A percentile compares a stretch with the other conserved stretches of the same genome.
These are phyloP conservation scores for Drosophila nigromelanica DNA, from an alignment of 1,140 invertebrate genomes.

Conservation along the genomic window DNA sequence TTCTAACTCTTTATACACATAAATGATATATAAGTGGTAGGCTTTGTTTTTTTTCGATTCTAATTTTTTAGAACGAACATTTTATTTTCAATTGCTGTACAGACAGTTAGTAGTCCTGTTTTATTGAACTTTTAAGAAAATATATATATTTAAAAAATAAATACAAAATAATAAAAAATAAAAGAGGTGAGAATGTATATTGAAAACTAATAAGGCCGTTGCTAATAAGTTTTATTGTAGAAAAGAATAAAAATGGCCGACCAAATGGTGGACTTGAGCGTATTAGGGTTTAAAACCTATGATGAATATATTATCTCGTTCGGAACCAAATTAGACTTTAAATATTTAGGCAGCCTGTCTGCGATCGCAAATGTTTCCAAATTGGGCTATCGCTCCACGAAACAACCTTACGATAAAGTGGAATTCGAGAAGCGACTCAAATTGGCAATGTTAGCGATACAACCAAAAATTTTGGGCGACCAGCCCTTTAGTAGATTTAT, in stretches of 20 bases:
- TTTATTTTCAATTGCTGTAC: background rate
- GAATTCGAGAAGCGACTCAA: constrained; percentile 53
- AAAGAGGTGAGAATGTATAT: background rate
- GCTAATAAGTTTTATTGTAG: background rate
- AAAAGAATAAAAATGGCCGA: constrained; percentile 15
- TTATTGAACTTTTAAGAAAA: background rate
- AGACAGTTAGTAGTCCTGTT: background rate
- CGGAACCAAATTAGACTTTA: constrained; percentile 44
- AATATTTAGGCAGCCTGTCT: constrained; percentile 39
- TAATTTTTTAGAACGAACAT: background rate
- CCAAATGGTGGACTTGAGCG: constrained; percentile 48
- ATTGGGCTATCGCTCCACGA: constrained; percentile 73
- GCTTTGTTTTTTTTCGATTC: background rate
- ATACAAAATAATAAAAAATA: background rate
- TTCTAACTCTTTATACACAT: too few relatives aligned
- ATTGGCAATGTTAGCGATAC: constrained; percentile 53
- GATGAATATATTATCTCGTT: constrained; percentile 71
- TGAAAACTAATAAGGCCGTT: background rate
- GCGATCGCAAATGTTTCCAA: constrained; percentile 44
- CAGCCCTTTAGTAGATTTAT: constrained; percentile 41
- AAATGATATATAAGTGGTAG: background rate
- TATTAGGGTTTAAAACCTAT: constrained; percentile 60
- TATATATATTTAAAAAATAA: background rate
- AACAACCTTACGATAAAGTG: constrained; percentile 43
- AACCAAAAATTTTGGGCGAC: constrained; percentile 41